Evolutionary conservation across 2,797 vertebrate species (phyloP).

Genomic region (Poeciliopsis turneri): DNA sequence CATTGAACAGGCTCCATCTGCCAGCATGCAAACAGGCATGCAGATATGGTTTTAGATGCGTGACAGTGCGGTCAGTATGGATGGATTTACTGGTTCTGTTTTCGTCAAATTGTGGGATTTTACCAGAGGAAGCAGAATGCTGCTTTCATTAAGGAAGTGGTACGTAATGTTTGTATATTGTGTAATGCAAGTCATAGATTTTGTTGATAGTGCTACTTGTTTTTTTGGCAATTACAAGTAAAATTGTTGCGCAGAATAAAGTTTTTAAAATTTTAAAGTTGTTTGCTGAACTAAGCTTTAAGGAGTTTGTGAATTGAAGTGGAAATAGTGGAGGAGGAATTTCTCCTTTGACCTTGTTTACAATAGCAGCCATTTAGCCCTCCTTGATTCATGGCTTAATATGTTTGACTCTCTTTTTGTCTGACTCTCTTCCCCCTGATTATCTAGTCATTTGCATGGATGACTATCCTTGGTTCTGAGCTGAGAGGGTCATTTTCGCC

Average conservation of each 20-base stretch:
- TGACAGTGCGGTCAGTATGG: conserved; percentile 6
- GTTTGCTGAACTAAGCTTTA: background rate
- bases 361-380: conserved; percentile 33
- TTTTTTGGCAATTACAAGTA: background rate
- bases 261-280: conserved; percentile 18
- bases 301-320: conserved; percentile 20
- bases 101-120: conserved; percentile 13
- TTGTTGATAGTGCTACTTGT: background rate
- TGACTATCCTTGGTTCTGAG: conserved; percentile 16
- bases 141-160: conserved; percentile 79
- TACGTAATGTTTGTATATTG: conserved; percentile 73
- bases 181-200: background rate
- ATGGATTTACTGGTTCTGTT: conserved; percentile 11
- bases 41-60: conserved; percentile 42
- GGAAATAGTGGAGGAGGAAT: conserved; percentile 15
- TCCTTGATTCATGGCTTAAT: conserved; percentile 47
- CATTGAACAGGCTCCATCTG: conserved; percentile 44
- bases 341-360: conserved; percentile 45
- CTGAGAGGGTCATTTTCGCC: conserved; percentile 32
- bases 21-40: conserved; percentile 31
- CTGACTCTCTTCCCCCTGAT: conserved; percentile 14
- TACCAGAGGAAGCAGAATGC: background rate
- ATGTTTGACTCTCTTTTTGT: conserved; percentile 26
- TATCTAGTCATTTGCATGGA: conserved; percentile 47
- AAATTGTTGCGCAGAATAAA: background rate